Evolutionary conservation across 1,140 invertebrate species (phyloP), one percentile per base, ranked within the genome.

Genomic region (Drosophila simulans): DNA sequence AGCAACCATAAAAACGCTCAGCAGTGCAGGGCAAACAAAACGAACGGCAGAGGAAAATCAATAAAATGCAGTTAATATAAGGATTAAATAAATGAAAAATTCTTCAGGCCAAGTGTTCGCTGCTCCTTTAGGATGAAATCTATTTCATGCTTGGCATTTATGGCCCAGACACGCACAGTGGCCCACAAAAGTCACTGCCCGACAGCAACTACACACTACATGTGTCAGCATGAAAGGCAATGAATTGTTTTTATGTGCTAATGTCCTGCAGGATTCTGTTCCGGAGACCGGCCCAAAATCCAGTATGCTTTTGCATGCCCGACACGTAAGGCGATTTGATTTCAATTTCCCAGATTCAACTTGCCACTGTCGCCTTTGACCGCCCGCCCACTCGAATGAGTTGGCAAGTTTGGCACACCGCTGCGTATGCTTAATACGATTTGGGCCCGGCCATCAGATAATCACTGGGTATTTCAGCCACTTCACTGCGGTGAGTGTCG

Each of bases 261-360:
- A 89, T 89, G 75, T 59, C 62, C 60, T 51, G 51, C 51, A 51
- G 48, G 49, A 48, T 52, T 49, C 48, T 49, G 22, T 12, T 17
- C 34, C 35, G 40, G 43, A 17, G 11, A 37, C 3, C 1, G 15
- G 0, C 15, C 4, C 15, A 11, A 27, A 27, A 43, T 42, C 34
- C 17, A 54, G 58, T 58, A 39, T 59, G 63, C 64, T 78, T 84
- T 84, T 81, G 78, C 75, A 91, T 91, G 78, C 89, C 15, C 42
- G 74, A 79, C 89, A 91, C 89, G 89, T 91, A 91, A 91, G 80
- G 60, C 81, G 89, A 91, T 91, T 91, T 91, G 89, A 91, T 91
- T 91, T 91, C 89, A 91, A 91, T 91, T 91, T 91, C 80, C 80
- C 83, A 89, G 88, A 91, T 91, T 91, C 88, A 79, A 70, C 70